Percentiles rank a stretch among this genome's conserved stretches.
These are phyloP conservation scores for Crocidura indochinensis DNA, from an alignment of 2,797 vertebrate genomes.

Conservation along the genomic window DNA sequence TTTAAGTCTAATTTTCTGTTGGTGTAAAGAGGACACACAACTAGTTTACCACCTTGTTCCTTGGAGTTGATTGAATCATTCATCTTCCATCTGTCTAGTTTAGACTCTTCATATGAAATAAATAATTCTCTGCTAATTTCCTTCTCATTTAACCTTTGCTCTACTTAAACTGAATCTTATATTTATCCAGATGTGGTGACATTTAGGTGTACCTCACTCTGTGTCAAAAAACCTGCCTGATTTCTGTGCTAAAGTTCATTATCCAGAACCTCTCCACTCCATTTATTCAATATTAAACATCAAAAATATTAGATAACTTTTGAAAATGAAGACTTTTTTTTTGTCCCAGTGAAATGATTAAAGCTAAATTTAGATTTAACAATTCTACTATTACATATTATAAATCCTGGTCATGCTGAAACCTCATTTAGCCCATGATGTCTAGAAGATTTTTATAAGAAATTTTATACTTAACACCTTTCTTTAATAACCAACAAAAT, in stretches of 20 bases:
- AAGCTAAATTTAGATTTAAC: not conserved
- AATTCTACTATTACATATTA: not conserved
- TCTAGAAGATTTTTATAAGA: not conserved
- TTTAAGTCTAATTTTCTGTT: constrained; percentile 36
- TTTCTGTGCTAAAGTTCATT: not conserved
- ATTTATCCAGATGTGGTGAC: not conserved
- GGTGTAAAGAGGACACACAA: not conserved
- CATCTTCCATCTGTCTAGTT: constrained; percentile 10
- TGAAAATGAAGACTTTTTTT: not conserved
- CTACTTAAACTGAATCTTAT: constrained; percentile 29
- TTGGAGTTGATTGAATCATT: constrained; percentile 49
- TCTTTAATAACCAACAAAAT: not conserved
- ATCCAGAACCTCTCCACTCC: not conserved
- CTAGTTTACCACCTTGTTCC: constrained; percentile 23
- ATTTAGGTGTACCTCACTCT: not conserved
- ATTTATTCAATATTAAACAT: constrained; percentile 7
- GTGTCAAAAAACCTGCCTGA: not conserved
- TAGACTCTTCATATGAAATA: constrained; percentile 8
- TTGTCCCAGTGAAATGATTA: constrained; percentile 18
- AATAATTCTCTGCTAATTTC: constrained; percentile 30
- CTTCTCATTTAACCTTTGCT: not conserved
- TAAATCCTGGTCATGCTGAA: not conserved
- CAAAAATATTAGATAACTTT: not conserved
- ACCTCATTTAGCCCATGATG: not conserved
- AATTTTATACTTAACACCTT: constrained; percentile 1